Evolutionary conservation across 64 coral and sea anemone genomes (phyloP), one percentile per base, ranked within the genome.

Genomic region (Orbicella faveolata): DNA sequence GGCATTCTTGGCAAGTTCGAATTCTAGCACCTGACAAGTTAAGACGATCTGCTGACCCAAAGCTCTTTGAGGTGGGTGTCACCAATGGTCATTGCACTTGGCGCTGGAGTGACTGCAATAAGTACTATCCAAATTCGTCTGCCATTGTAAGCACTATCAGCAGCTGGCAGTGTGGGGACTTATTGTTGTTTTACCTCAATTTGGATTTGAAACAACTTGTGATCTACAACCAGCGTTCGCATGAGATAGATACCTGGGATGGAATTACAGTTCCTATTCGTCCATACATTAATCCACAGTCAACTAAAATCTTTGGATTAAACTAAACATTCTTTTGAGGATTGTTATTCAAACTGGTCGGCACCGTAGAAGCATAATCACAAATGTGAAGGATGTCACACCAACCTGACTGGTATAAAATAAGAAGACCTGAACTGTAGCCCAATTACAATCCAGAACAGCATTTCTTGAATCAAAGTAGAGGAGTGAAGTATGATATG

Each of bases 101-200:
- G 82, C 39, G 65, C 6, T 85, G 82, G 82, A 85, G 36, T 73
- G 36, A 85, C 41, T 65, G 82, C 23, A 85, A 30, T 35, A 85
- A 85, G 9, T 85, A 72, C 63, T 85, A 85, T 23, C 82, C 82
- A n/a, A 85, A 85, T 53, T 85, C 82, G 7, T 52, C 65, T 26
- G 82, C 64, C 26, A 35, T 85, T 48, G 82, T 72, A 12, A 85
- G 82, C 12, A 72, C 82, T 52, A 85, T 85, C 36, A 33, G 65
- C 39, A 73, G 41, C 23, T 85, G 82, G 82, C 82, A 85, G 65
- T 72, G 82, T 70, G 82, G 82, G 2, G 82, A 85, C 65, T 72
- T 85, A 19, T 66, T 85, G 1, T 68, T 85, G 82, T 85, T 85
- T 85, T 85, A 85, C 61, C 82, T 85, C 53, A 65, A 85, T 72